Evolutionary conservation across 1,140 invertebrate genomes (phyloP).

Genomic region (Ceratina australensis): DNA sequence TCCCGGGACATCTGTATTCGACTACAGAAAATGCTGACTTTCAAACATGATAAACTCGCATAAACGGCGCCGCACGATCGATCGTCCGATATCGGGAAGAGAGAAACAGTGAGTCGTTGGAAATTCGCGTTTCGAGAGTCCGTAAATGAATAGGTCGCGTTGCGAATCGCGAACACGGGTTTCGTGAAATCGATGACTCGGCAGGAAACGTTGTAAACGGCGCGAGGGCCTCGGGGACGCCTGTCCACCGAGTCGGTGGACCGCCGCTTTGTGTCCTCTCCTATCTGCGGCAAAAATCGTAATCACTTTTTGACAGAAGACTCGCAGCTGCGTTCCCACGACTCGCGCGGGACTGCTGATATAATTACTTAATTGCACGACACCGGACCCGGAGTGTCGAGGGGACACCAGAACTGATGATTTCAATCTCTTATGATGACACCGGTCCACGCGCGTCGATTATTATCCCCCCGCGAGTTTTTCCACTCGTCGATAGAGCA

Average conservation of each 20-base stretch:
- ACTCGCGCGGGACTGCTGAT: not conserved
- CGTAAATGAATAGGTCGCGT: conserved; percentile 11
- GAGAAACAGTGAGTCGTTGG: not conserved
- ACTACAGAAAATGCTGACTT: not conserved
- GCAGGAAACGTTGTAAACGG: conserved; percentile 17
- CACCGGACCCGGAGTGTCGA: not conserved
- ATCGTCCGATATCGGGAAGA: not conserved
- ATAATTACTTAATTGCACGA: conserved; percentile 45
- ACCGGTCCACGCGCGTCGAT: not conserved
- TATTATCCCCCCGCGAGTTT: not conserved
- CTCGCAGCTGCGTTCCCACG: conserved; percentile 23
- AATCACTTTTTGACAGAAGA: conserved; percentile 42
- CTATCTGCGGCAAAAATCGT: conserved; percentile 20
- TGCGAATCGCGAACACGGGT: conserved; percentile 2
- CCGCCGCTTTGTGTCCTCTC: not conserved
- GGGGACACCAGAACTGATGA: conserved; percentile 7
- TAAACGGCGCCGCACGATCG: not conserved
- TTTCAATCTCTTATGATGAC: conserved; percentile 14
- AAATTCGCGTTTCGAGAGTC: not conserved
- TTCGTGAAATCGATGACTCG: conserved; percentile 39
- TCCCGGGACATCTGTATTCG: too few relatives aligned
- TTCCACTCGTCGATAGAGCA: not conserved
- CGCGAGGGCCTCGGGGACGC: not conserved
- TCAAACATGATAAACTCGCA: not conserved
- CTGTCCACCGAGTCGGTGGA: not conserved